These are phyloP conservation scores for Gastrophryne carolinensis DNA, from an alignment of 2,797 vertebrate species.

Conservation along the genomic window DNA sequence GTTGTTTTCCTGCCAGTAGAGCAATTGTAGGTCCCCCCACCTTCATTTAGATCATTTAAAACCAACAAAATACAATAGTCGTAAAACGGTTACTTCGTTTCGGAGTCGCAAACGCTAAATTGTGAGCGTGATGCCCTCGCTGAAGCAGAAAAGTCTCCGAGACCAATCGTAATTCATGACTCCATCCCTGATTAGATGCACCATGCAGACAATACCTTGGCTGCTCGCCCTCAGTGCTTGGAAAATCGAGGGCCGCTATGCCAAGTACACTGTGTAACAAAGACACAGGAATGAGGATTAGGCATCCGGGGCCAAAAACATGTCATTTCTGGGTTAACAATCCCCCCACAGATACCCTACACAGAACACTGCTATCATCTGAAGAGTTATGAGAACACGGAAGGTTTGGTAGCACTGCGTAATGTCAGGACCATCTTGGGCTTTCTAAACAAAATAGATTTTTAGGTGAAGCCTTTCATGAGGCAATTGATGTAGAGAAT, in stretches of 20 bases:
- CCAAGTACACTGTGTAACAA: slow-evolving; percentile 62
- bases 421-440: not conserved
- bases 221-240: slow-evolving; percentile 57
- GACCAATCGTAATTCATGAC: slow-evolving; percentile 55
- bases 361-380: slow-evolving; percentile 21
- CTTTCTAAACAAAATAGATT: not conserved
- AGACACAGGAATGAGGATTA: slow-evolving; percentile 57
- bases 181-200: slow-evolving; percentile 48
- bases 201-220: slow-evolving; percentile 56
- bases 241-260: slow-evolving; percentile 55
- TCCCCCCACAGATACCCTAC: slow-evolving; percentile 51
- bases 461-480: not conserved
- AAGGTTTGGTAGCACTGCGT: not conserved
- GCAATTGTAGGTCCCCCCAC: too few relatives aligned
- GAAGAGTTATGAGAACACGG: not conserved
- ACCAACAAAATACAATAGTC: not conserved
- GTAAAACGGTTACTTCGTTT: slow-evolving; percentile 9
- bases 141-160: slow-evolving; percentile 39
- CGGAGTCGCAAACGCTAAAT: not conserved
- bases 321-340: slow-evolving; percentile 59
- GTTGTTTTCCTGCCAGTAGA: not conserved
- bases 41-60: not conserved
- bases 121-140: slow-evolving; percentile 19
- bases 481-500: not conserved
- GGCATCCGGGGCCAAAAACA: slow-evolving; percentile 57